Evolutionary conservation across 2,113 vertebrate species (phyloP).

Genomic region (Picathartes gymnocephalus): DNA sequence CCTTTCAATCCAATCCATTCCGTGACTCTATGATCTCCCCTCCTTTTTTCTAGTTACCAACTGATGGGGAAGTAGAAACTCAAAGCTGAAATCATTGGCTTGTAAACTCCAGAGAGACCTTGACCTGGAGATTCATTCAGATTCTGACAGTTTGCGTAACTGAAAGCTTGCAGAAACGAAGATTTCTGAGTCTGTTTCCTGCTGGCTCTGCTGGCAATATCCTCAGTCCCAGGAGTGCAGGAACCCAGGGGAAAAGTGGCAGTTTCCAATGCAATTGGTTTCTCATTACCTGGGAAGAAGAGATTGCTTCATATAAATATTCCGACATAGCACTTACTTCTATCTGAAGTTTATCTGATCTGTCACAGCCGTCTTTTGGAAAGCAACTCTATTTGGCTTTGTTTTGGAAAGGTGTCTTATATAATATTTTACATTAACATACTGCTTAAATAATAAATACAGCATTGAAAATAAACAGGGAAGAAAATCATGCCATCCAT

Average conservation of each 20-base stretch:
- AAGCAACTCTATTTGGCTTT: neutral
- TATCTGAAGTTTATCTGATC: neutral
- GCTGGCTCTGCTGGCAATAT: neutral
- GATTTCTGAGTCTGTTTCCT: neutral
- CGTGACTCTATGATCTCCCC: neutral
- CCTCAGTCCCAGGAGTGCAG: neutral
- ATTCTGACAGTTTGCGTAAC: neutral
- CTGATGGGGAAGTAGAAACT: neutral
- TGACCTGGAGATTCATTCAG: neutral
- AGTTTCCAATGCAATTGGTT: neutral
- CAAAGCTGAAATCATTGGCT: neutral
- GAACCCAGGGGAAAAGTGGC: neutral
- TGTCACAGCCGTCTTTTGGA: neutral
- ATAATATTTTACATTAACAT: neutral
- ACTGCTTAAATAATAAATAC: conserved; percentile 36
- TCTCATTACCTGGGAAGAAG: conserved; percentile 10
- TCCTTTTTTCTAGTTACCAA: neutral
- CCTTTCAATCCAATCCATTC: neutral
- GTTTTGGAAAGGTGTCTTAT: neutral
- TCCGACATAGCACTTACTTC: neutral
- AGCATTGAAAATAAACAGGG: conserved; percentile 4
- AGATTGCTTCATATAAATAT: conserved; percentile 11
- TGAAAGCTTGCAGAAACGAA: neutral
- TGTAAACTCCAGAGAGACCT: neutral
- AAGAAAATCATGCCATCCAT: neutral